These are phyloP conservation scores for Nothoprocta perdicaria DNA, from an alignment of 2,113 vertebrate genomes.

Conservation along the genomic window DNA sequence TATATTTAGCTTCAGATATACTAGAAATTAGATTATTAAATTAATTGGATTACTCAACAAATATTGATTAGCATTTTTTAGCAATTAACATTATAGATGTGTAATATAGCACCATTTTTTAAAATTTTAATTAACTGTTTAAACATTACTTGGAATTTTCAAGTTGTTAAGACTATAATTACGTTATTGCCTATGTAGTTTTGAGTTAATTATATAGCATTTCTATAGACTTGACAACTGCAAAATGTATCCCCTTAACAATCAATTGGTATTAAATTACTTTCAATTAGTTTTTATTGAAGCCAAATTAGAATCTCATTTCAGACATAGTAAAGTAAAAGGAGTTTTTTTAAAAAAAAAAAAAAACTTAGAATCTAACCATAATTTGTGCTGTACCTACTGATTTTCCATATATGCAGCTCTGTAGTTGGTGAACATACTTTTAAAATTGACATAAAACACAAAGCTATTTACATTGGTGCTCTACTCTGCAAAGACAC, in stretches of 20 bases:
- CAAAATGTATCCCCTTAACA: slow-evolving; percentile 76
- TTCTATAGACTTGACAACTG: slow-evolving; percentile 75
- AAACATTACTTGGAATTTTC: slow-evolving; percentile 74
- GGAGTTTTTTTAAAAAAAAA: not conserved
- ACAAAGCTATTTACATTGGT: not conserved
- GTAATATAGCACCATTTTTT: slow-evolving; percentile 67
- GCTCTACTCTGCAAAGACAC: rapidly evolving
- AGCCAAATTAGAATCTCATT: slow-evolving; percentile 74
- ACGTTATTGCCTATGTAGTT: slow-evolving; percentile 71
- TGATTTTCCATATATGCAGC: slow-evolving; percentile 51
- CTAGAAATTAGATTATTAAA: slow-evolving; percentile 51
- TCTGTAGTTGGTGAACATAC: slow-evolving; percentile 39
- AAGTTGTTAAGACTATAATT: slow-evolving; percentile 77
- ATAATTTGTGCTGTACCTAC: slow-evolving; percentile 33
- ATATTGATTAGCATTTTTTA: slow-evolving; percentile 67
- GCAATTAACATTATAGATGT: slow-evolving; percentile 55
- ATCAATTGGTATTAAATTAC: slow-evolving; percentile 78
- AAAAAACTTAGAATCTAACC: not conserved
- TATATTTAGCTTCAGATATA: slow-evolving; percentile 30
- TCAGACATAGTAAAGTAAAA: slow-evolving; percentile 46
- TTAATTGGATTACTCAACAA: slow-evolving; percentile 61
- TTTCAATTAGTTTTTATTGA: slow-evolving; percentile 79
- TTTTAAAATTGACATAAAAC: slow-evolving; percentile 32
- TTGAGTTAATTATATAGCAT: slow-evolving; percentile 76
- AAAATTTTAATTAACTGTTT: slow-evolving; percentile 79